A percentile compares a stretch with the other conserved stretches of the same genome.
These are phyloP conservation scores for Misgurnus mizolepis DNA, from an alignment of 2,113 vertebrate genomes.

Conservation along the genomic window DNA sequence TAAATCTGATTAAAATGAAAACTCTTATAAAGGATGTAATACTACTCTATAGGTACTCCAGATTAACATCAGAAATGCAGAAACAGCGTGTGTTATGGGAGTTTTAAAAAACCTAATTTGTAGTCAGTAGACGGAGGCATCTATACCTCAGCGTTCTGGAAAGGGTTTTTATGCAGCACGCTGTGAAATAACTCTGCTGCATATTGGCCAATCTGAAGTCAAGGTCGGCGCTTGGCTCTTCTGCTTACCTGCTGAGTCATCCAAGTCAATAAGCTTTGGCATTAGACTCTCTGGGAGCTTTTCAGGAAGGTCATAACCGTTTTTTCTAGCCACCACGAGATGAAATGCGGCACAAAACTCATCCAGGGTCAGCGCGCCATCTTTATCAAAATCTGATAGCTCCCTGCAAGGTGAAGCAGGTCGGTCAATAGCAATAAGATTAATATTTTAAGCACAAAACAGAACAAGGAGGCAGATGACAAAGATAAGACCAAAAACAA, in stretches of 20 bases:
- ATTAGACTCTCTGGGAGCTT: conserved; percentile 98
- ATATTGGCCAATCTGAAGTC: neutral
- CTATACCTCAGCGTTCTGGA: neutral
- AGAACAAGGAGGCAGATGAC: neutral
- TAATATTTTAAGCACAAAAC: neutral
- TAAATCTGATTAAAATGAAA: too few relatives aligned
- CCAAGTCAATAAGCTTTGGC: conserved; percentile 98
- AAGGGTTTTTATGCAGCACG: neutral
- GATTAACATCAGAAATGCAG: too few relatives aligned
- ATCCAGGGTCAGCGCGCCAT: conserved; percentile 94
- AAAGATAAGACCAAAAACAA: neutral
- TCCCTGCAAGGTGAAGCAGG: conserved; percentile 78
- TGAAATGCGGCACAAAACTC: conserved; percentile 99
- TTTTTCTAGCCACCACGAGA: conserved; percentile 97
- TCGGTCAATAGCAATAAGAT: neutral
- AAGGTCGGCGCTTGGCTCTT: neutral
- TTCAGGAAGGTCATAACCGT: conserved; percentile 97
- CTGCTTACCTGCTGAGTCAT: conserved; percentile 90
- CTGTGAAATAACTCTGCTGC: conserved; percentile 2
- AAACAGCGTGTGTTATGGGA: too few relatives aligned
- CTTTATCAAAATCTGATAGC: conserved; percentile 98
- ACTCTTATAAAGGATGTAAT: too few relatives aligned
- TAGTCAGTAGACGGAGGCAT: neutral
- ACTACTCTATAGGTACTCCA: too few relatives aligned
- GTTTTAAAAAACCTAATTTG: neutral